Evolutionary conservation across 2,888 invertebrate genomes (phyloP).

Genomic region (Bimastos eiseni): DNA sequence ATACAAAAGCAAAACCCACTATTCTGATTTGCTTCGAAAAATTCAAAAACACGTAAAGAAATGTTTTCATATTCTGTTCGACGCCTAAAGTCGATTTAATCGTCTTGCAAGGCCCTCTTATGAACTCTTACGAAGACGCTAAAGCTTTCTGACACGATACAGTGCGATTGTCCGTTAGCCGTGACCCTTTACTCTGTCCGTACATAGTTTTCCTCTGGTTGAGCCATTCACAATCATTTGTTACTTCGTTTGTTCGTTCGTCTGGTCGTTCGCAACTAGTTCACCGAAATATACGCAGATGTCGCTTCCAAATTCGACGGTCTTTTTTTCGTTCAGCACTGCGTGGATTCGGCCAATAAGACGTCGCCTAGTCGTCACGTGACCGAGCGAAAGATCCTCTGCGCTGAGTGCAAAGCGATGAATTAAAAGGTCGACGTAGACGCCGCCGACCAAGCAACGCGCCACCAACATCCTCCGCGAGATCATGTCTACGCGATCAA

Average conservation of each 20-base stretch:
- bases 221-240: not conserved
- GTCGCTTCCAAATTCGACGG: not conserved
- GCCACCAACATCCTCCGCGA: too few relatives aligned
- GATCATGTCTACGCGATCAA: not conserved
- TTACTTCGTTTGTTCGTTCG: not conserved
- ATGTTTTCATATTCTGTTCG: not conserved
- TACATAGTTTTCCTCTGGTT: not conserved
- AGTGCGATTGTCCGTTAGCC: not conserved
- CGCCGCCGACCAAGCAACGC: not conserved
- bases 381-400: not conserved
- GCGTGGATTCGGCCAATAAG: not conserved
- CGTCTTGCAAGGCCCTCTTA: not conserved
- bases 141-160: not conserved
- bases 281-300: constrained; percentile 13
- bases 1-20: too few relatives aligned
- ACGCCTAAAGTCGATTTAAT: not conserved
- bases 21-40: too few relatives aligned
- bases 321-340: not conserved
- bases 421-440: not conserved
- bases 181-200: not conserved
- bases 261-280: not conserved
- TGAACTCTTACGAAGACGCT: not conserved
- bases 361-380: not conserved
- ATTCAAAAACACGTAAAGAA: too few relatives aligned
- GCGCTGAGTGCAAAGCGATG: not conserved